A percentile compares a stretch with the other conserved stretches of the same genome.
Evolutionary conservation across 2,797 vertebrate genomes (phyloP).

Genomic region (Malurus splendens): DNA sequence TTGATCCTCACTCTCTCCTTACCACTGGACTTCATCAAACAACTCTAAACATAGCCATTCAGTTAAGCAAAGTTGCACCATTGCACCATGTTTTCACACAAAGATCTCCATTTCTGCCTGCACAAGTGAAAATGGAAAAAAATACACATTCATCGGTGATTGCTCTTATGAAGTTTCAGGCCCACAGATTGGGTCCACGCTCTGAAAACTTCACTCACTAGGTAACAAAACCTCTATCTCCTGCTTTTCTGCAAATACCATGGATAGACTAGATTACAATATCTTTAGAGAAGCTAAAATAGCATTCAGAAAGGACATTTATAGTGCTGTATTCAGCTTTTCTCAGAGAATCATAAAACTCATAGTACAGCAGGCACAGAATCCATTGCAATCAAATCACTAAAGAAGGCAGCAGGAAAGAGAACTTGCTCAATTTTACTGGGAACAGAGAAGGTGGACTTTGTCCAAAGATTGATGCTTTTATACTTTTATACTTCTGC

Average conservation of each 20-base stretch:
- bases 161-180: not conserved
- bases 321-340: conserved; percentile 24
- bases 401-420: conserved; percentile 30
- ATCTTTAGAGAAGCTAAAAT: conserved; percentile 42
- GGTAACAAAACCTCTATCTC: conserved; percentile 17
- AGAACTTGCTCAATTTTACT: conserved; percentile 32
- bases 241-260: conserved; percentile 14
- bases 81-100: not conserved
- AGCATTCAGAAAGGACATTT: conserved; percentile 39
- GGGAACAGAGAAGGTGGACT: conserved; percentile 3
- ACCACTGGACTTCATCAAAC: not conserved
- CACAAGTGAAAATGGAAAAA: not conserved
- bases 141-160: not conserved
- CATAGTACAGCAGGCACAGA: conserved; percentile 6
- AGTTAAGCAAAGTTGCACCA: not conserved
- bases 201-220: conserved; percentile 4
- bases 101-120: not conserved
- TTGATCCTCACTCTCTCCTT: not conserved
- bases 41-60: not conserved
- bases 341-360: conserved; percentile 36
- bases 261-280: conserved; percentile 21
- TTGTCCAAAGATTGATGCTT: not conserved
- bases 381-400: conserved; percentile 38
- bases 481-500: conserved; percentile 12
- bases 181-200: not conserved